Percentiles rank a stretch among this genome's conserved stretches.
Conservation (phyloP, 2,888 invertebrate genomes). For the Sthenelais limicola region DNA sequence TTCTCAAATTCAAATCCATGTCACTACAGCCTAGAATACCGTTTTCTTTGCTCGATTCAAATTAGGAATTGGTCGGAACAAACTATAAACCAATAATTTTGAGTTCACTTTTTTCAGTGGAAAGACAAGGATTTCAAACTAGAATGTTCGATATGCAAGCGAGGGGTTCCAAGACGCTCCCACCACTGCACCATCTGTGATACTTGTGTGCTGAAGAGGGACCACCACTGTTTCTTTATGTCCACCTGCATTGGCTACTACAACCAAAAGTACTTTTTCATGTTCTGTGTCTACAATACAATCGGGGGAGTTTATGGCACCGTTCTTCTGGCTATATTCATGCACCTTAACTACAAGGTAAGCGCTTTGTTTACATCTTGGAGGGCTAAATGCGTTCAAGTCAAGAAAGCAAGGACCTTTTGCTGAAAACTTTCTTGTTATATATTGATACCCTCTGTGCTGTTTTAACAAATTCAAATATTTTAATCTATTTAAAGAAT, state of each 20-base stretch:
- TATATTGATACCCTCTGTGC: no score
- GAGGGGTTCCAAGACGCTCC: slow-evolving; percentile 47
- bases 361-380: no score
- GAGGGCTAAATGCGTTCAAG: no score
- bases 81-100: no score
- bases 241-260: slow-evolving; percentile 55
- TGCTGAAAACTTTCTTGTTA: no score
- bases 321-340: slow-evolving; percentile 27
- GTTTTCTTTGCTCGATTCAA: background rate
- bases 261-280: slow-evolving; percentile 56
- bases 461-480: no score
- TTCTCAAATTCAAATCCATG: no score
- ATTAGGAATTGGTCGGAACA: no score
- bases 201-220: slow-evolving; percentile 52
- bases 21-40: no score
- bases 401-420: no score
- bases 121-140: slow-evolving; percentile 24
- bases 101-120: slow-evolving; percentile 5
- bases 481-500: no score
- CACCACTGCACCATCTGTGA: slow-evolving; percentile 56
- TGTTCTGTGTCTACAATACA: slow-evolving; percentile 56
- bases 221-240: slow-evolving; percentile 58
- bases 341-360: slow-evolving; percentile 8
- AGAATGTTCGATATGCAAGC: slow-evolving; percentile 47
- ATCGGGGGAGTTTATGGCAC: slow-evolving; percentile 39